phyloP scores from a whole-genome alignment of 1,140 invertebrate genomes.

The Portunus trituberculatus region DNA sequence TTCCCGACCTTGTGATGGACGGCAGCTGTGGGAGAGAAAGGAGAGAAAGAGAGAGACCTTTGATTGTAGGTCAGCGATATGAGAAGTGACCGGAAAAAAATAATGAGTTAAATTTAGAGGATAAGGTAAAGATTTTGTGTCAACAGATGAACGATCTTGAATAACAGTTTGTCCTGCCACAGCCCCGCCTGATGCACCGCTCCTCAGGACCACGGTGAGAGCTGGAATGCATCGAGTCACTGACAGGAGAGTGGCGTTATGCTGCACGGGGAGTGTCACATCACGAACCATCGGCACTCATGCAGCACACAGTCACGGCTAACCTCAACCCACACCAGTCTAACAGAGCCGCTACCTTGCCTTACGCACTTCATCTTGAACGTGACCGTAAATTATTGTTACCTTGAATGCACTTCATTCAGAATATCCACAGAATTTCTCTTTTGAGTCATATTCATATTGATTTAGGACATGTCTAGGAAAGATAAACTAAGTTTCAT shows the following conservation, averaged over 20 bases:
- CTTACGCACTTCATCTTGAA: too few relatives aligned
- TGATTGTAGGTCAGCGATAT: background rate
- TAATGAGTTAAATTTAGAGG: background rate
- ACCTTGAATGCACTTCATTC: too few relatives aligned
- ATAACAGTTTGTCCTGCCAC: background rate
- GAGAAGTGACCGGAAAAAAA: background rate
- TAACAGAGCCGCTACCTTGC: too few relatives aligned
- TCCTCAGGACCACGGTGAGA: background rate
- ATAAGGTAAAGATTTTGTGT: background rate
- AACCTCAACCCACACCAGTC: background rate
- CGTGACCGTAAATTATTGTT: too few relatives aligned
- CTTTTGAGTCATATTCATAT: too few relatives aligned
- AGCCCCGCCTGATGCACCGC: background rate
- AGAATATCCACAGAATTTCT: too few relatives aligned
- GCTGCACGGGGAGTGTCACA: background rate
- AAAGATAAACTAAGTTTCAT: too few relatives aligned
- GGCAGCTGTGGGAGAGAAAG: background rate
- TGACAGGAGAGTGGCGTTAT: background rate
- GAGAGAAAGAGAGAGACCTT: constrained; percentile 17
- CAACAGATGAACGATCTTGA: background rate
- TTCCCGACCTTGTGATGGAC: background rate
- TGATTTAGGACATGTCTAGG: too few relatives aligned
- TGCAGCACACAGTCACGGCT: background rate
- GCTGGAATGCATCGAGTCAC: background rate
- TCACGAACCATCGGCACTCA: background rate